Base-by-base conservation (phyloP, 2,113 vertebrate genomes). In the Antennarius striatus region DNA sequence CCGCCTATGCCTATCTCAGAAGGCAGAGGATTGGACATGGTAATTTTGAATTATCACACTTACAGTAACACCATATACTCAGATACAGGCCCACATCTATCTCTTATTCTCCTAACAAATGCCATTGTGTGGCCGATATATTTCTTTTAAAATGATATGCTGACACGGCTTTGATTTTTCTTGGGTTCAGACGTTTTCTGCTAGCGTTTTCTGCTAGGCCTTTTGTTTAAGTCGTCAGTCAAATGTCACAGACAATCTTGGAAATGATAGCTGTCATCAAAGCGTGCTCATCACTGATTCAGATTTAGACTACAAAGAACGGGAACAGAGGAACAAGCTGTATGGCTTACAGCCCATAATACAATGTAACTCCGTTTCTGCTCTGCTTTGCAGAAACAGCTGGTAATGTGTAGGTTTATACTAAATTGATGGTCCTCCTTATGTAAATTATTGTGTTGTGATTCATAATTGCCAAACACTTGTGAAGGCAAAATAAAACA, bases 21-120 rank as follows among this genome's bases (percentile, higher is more conserved):
- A 86, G 75, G 68, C 46, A 50, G 76, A 74, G 63, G 70, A 90
- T 90, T 90, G 42, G 88, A 90, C 89, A 88, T 80, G 89, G 82
- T 86, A 76, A 89, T 88, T 90, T 86, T 82, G 81, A 90, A 90
- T 90, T 82, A 87, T 89, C 87, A 85, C 86, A 86, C 86, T 89
- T 89, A 89, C 82, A 82, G 75, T 88, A 77, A 62, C 29, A 22
- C 50, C 72, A 46, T 67, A 74, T 66, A 79, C 67, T 84, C 71
- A 82, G 83, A 87, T 76, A 73, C 72, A 81, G 63, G 85, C 78
- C 73, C 70, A 50, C 62, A 73, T 83, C 82, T 81, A 85, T 87
- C 79, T 67, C 62, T 73, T 77, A 70, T 83, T 89, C 87, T 65
- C 73, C 61, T 90, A 88, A 84, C 71, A 50, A 70, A 74, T 74